Evolutionary conservation across 2,113 vertebrate species (phyloP).

Genomic region (Bolborhynchus lineola): DNA sequence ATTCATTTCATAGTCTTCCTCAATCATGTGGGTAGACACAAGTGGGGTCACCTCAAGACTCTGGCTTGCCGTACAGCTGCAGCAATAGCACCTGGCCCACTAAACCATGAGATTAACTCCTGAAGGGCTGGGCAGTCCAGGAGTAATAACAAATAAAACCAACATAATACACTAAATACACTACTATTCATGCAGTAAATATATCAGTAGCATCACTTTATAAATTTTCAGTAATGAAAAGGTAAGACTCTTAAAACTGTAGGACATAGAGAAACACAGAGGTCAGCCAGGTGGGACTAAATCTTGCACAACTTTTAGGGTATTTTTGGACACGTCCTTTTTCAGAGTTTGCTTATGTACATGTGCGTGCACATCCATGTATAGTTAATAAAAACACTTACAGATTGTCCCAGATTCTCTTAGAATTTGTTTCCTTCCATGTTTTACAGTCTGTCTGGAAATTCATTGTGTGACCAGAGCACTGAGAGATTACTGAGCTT

Average conservation of each 20-base stretch:
- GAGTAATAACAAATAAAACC: background rate
- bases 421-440: background rate
- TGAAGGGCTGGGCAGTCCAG: background rate
- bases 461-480: conserved; percentile 69
- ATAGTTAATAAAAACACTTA: background rate
- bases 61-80: background rate
- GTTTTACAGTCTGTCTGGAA: conserved; percentile 78
- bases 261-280: background rate
- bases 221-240: background rate
- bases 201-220: background rate
- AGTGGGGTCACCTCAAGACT: background rate
- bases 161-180: background rate
- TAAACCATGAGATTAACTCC: background rate
- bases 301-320: background rate
- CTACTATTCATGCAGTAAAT: background rate
- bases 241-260: background rate
- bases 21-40: background rate
- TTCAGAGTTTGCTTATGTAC: background rate
- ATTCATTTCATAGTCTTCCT: background rate
- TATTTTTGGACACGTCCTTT: background rate
- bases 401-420: background rate
- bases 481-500: conserved; percentile 71
- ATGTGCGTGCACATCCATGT: background rate
- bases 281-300: background rate
- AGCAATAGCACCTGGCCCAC: background rate